Conservation (phyloP, 1,140 invertebrate species). For the Lamellibrachia luymesi region DNA sequence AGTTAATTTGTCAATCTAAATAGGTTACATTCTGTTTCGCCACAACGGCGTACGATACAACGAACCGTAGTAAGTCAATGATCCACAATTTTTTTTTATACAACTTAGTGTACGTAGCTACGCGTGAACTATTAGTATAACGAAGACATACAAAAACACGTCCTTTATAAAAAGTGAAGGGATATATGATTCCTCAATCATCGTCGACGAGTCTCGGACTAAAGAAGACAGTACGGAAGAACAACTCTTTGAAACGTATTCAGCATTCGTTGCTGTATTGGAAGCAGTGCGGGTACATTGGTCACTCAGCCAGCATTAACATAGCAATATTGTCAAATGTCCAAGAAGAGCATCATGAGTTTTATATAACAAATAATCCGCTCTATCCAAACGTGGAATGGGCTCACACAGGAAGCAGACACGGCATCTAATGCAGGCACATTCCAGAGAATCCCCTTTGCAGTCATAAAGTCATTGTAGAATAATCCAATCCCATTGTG, state of each 20-base stretch:
- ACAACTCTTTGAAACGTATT: not conserved
- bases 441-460: too few species aligned
- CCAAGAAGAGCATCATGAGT: not conserved
- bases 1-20: too few species aligned
- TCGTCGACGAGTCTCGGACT: not conserved
- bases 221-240: not conserved
- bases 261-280: not conserved
- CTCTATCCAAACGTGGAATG: too few species aligned
- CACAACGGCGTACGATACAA: not conserved
- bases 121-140: not conserved
- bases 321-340: not conserved
- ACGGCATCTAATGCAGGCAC: too few species aligned
- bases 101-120: not conserved
- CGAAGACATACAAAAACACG: not conserved
- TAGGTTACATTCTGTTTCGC: not conserved
- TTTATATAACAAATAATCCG: not conserved
- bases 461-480: too few species aligned
- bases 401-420: too few species aligned
- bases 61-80: not conserved
- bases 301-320: not conserved
- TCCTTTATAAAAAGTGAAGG: not conserved
- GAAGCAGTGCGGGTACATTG: not conserved
- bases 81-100: not conserved
- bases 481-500: too few species aligned
- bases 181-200: not conserved